Evolutionary conservation across 64 coral and sea anemone species (phyloP), one percentile per base, ranked within the genome.

Genomic region (Exaiptasia diaphana): DNA sequence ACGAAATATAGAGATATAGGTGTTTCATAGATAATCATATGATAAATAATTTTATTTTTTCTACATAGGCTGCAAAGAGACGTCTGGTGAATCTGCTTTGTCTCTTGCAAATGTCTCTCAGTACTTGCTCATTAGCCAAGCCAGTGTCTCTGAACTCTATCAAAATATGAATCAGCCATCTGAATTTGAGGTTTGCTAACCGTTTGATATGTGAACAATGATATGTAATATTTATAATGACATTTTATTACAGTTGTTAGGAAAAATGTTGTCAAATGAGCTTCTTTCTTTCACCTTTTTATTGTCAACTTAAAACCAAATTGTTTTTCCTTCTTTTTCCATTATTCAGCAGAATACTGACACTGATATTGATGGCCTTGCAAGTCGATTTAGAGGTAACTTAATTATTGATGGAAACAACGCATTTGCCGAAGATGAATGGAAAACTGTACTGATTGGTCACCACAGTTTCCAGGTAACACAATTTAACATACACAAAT

Each of bases 51-150:
- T n/a, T n/a, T n/a, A n/a, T n/a, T n/a, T n/a, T n/a, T n/a, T n/a
- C n/a, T n/a, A n/a, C n/a, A n/a, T n/a, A 82, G 79, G 50, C 34
- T 41, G 35, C 14, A n/a, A 27, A 22, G 44, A 67, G 1, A 45
- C 38, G 27, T 36, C 14, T 4, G 53, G 23, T 12, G 42, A 5
- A 25, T 67, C 52, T 53, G 72, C 68, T 14, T 55, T 95, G 67
- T 95, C 91, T n/a, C 52, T 95, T 39, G 91, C 86, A 39, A 95
- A 95, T 59, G 81, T 83, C 53, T 95, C 86, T 9, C 91, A 95
- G 26, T 95, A 82, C 42, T 65, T 95, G 14, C 72, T 95, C 6
- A 62, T 95, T n/a, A 95, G 79, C 38, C 49, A 35, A 40, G 54
- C 64, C 25, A 95, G 91, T 76, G n/a, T 53, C 1, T 40, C 22